These are phyloP conservation scores for Melipona bicolor DNA, from an alignment of 2,888 invertebrate genomes.

Conservation along the genomic window DNA sequence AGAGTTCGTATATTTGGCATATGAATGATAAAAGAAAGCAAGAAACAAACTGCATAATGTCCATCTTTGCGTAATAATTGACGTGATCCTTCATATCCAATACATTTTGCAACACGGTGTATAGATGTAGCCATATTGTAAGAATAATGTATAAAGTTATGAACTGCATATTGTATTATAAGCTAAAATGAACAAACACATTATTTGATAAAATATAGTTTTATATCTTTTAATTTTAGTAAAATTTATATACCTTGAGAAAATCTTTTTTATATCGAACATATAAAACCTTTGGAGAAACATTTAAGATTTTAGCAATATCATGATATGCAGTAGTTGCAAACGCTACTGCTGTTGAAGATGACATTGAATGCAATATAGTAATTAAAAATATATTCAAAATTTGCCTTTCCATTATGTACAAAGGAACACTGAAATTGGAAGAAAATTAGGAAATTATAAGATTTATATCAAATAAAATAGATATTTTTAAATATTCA, in stretches of 20 bases:
- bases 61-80: conserved; percentile 90
- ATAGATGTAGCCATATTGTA: conserved; percentile 87
- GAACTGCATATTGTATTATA: conserved; percentile 86
- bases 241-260: conserved; percentile 74
- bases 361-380: conserved; percentile 86
- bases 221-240: background rate
- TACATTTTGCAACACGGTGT: conserved; percentile 87
- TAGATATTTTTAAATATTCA: conserved; percentile 8
- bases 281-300: conserved; percentile 87
- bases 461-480: background rate
- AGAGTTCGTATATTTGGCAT: conserved; percentile 86
- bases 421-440: conserved; percentile 72
- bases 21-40: conserved; percentile 87
- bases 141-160: conserved; percentile 86
- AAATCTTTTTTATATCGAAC: conserved; percentile 87
- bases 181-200: conserved; percentile 81
- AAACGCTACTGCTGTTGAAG: conserved; percentile 84
- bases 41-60: conserved; percentile 88
- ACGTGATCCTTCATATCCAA: conserved; percentile 89
- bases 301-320: conserved; percentile 86
- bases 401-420: conserved; percentile 83
- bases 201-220: conserved; percentile 5
- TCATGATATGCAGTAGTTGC: conserved; percentile 86
- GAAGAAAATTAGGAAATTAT: conserved; percentile 4
- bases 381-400: conserved; percentile 87